Base-by-base conservation (phyloP, 2,113 vertebrate genomes). In the Castor canadensis region DNA sequence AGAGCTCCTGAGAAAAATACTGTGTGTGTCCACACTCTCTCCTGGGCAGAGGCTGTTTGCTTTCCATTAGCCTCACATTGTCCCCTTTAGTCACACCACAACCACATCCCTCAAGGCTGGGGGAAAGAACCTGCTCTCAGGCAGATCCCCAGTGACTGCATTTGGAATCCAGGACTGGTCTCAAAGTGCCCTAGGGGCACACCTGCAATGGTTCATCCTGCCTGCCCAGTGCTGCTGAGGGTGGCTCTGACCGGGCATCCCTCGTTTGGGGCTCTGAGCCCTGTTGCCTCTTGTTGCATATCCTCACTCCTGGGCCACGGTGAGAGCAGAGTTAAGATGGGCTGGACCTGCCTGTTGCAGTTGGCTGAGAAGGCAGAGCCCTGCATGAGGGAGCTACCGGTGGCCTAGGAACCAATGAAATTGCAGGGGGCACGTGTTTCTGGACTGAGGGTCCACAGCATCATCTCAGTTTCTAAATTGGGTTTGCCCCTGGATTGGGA, bases 61-160 rank as follows among this genome's bases (percentile, higher is more conserved):
- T 98, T 99, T 99, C 98, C 98, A 98, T 99, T 98, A 99, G 98
- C 97, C 93, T 98, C 98, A 97, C 97, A 98, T 98, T 98, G 98
- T 98, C 98, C 98, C 97, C 97, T 97, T 98, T 98, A 98, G 98
- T 98, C 98, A 98, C 98, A 98, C 98, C 96, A 87, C 54, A 92
- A 79, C 87, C 71, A 60, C 4, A n/a, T 98, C 98, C 96, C 96
- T 98, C 98, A 97, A 98, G 98, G 49, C 97, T 90, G 49, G 1
- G 64, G 0, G 92, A 94, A 97, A 97, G 98, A 98, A 95, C 89
- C 54, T 96, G 96, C 93, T 97, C 92, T 92, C 90, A 82, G 95
- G 84, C 94, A 28, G 71, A 97, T 98, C 97, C 96, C 87, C 12
- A 1, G n/a, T 45, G 95, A 97, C 98, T 98, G 95, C 93, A 97